Base-by-base conservation (phyloP, 2,797 vertebrate species). In the Acanthurus lineatus region DNA sequence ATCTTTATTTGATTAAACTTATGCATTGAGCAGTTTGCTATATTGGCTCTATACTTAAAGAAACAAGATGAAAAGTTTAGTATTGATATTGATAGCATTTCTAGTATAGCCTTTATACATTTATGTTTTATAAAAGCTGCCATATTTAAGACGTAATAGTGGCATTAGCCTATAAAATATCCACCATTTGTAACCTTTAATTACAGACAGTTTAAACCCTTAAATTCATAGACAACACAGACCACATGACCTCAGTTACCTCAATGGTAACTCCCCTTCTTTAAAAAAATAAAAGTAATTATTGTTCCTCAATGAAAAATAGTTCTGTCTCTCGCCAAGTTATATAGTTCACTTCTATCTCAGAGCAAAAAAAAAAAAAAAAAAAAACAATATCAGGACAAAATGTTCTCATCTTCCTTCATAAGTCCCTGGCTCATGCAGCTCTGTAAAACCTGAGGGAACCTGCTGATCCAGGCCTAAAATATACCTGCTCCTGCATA, bases 331-430 rank as follows among this genome's bases (percentile, higher is more conserved):
- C 28, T 58, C 58, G 8, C 20, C 12, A 1, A 16, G 38, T 40
- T 10, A 19, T 5, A 5, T 12, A 48, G 22, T 47, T 53, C 0
- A 48, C 14, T 20, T 48, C 47, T 25, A 15, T 65, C 2, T 40
- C 32, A 59, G 56, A 71, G 54, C 3, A 64, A 49, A 68, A 69
- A 58, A 51, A 64, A 49, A 64, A 49, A 68, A 69, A 58, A 51
- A 64, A 49, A 68, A 69, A 58, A 51, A 9, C 44, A 63, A 9
- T 3, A 59, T 2, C 51, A 69, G 81, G 20, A 88, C 79, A 87
- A 83, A 83, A 84, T 89, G 86, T 89, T 69, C 79, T 73, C 76
- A 32, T 70, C 70, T 64, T 38, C 22, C 16, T 52, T 38, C 15
- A 28, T 40, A 81, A 75, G 75, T 65, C 14, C 20, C 79, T 15